Evolutionary conservation across 2,113 vertebrate species (phyloP).

Genomic region (Phrynosoma blainvillii): DNA sequence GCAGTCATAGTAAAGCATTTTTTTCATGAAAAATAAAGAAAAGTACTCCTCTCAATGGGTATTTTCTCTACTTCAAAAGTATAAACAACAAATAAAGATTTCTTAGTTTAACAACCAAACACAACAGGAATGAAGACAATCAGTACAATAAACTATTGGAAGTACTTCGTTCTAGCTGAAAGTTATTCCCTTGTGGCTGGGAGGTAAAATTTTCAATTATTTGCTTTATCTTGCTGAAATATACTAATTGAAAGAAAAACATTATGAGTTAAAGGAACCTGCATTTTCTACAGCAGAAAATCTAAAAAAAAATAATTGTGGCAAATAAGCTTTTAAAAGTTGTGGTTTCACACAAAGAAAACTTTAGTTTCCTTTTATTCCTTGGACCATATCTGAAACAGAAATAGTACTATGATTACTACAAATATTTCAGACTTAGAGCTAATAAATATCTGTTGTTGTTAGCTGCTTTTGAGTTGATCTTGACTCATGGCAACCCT

Average conservation of each 20-base stretch:
- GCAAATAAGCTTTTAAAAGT: slow-evolving; percentile 2
- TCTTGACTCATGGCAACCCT: too few species aligned
- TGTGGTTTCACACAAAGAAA: not conserved
- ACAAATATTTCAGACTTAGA: not conserved
- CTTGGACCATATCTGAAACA: not conserved
- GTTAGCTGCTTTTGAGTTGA: too few species aligned
- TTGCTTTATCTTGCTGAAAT: slow-evolving; percentile 10
- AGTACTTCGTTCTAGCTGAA: not conserved
- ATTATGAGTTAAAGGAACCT: not conserved
- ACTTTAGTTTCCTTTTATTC: not conserved
- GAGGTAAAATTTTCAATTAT: slow-evolving; percentile 1
- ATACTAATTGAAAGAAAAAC: not conserved
- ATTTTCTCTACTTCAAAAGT: not conserved
- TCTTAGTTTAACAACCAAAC: not conserved
- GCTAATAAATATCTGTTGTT: not conserved
- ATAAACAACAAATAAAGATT: not conserved
- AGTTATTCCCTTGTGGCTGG: not conserved
- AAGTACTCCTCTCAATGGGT: not conserved
- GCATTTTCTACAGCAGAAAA: not conserved
- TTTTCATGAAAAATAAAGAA: not conserved
- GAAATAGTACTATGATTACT: not conserved
- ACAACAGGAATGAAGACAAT: not conserved
- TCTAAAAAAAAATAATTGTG: slow-evolving; percentile 8
- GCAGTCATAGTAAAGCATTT: not conserved
- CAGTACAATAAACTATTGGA: not conserved